Percentiles rank a stretch among this genome's conserved stretches.
These are phyloP conservation scores for Gymnocypris eckloni DNA, from an alignment of 2,797 vertebrate species.

Conservation along the genomic window DNA sequence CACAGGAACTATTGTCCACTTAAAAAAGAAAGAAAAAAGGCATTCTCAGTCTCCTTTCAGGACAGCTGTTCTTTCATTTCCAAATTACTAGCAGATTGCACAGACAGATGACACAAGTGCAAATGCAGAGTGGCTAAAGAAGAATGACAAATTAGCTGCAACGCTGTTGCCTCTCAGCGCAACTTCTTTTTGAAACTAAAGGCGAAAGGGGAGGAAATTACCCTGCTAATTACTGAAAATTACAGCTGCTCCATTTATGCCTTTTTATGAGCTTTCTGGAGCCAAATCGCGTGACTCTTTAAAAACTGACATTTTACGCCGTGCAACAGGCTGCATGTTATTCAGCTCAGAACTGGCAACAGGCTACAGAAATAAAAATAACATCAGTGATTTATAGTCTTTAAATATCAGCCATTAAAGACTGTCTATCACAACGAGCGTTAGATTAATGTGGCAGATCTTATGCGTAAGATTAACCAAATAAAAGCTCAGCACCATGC, in stretches of 20 bases:
- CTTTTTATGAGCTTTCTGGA: conserved; percentile 51
- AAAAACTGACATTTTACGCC: conserved; percentile 51
- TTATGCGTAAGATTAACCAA: conserved; percentile 75
- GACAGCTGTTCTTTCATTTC: conserved; percentile 70
- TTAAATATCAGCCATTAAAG: conserved; percentile 45
- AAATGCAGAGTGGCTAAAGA: conserved; percentile 60
- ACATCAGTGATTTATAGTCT: conserved; percentile 24
- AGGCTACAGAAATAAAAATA: conserved; percentile 48
- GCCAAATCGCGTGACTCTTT: conserved; percentile 46
- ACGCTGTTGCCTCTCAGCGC: conserved; percentile 55
- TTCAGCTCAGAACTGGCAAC: conserved; percentile 44
- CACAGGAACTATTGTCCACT: conserved; percentile 50
- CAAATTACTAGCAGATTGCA: conserved; percentile 67
- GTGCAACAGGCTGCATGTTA: conserved; percentile 31
- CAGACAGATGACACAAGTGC: conserved; percentile 67
- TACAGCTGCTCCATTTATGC: conserved; percentile 61
- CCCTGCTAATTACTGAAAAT: conserved; percentile 61
- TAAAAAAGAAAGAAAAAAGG: not conserved
- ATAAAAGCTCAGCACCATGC: conserved; percentile 73
- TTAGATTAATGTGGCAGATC: conserved; percentile 69
- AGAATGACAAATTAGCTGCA: conserved; percentile 60
- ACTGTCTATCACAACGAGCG: conserved; percentile 33
- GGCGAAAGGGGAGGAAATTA: conserved; percentile 59
- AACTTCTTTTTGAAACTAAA: conserved; percentile 62
- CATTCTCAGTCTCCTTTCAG: conserved; percentile 50